These are phyloP conservation scores for Oreochromis spilurus DNA, from an alignment of 2,113 vertebrate genomes.

Conservation along the genomic window DNA sequence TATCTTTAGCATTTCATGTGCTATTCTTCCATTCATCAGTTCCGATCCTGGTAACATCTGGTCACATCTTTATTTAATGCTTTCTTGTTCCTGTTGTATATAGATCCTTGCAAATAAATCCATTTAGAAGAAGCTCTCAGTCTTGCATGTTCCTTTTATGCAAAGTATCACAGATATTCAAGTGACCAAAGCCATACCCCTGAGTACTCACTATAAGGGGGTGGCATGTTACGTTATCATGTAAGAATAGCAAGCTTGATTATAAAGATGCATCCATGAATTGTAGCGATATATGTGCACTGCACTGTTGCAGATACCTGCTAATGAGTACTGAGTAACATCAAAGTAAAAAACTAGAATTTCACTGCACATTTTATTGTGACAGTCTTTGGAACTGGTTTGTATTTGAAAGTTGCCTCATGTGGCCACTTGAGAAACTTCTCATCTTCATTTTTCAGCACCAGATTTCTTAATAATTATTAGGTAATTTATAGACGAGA, in stretches of 20 bases:
- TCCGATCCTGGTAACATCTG: neutral
- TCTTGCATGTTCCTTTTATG: neutral
- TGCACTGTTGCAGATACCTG: neutral
- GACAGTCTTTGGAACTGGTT: neutral
- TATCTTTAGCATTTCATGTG: neutral
- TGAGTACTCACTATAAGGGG: neutral
- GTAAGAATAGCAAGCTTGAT: neutral
- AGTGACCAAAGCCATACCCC: neutral
- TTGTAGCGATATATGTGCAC: neutral
- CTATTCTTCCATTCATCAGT: neutral
- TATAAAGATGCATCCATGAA: neutral
- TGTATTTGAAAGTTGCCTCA: neutral
- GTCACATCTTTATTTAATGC: neutral
- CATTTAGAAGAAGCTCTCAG: neutral
- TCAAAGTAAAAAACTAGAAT: neutral
- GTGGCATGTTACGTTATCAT: neutral
- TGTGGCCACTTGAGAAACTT: neutral
- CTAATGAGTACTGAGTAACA: neutral
- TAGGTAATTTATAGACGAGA: rapidly evolving
- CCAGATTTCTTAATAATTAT: neutral
- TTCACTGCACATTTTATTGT: neutral
- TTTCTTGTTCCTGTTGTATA: neutral
- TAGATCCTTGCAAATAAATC: neutral
- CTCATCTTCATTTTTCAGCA: neutral
- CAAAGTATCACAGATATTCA: neutral